Percentiles rank a stretch among this genome's conserved stretches.
Evolutionary conservation across 2,113 vertebrate genomes (phyloP).

Genomic region (Cyrtonyx montezumae): DNA sequence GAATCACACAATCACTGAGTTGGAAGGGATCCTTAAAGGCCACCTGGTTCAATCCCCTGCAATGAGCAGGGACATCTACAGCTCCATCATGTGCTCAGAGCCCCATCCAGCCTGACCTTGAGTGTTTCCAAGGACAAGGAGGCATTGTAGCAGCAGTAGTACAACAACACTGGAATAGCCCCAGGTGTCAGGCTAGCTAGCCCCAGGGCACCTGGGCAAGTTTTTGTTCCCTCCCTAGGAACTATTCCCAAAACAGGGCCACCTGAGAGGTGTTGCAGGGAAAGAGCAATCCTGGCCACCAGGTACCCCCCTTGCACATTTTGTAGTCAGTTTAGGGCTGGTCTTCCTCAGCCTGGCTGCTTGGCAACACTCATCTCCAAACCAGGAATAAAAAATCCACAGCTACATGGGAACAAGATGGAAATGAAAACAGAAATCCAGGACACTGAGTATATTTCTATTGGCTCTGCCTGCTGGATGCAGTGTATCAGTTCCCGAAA

Average conservation of each 20-base stretch:
- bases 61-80: too few species aligned
- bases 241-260: background rate
- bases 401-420: background rate
- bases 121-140: too few species aligned
- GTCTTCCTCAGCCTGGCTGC: background rate
- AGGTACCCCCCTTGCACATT: background rate
- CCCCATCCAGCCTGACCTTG: too few species aligned
- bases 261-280: background rate
- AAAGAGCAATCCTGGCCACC: too few species aligned
- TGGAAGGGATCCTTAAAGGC: too few species aligned
- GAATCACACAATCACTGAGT: too few species aligned
- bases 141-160: background rate
- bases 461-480: background rate
- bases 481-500: background rate
- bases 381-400: background rate
- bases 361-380: background rate
- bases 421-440: background rate
- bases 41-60: too few species aligned
- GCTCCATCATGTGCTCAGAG: too few species aligned
- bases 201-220: background rate
- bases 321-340: background rate
- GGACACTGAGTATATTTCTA: background rate
- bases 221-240: background rate
- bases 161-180: background rate
- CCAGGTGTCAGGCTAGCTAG: background rate